Evolutionary conservation across 2,797 vertebrate genomes (phyloP).

Genomic region (Anisognathus igniventris): DNA sequence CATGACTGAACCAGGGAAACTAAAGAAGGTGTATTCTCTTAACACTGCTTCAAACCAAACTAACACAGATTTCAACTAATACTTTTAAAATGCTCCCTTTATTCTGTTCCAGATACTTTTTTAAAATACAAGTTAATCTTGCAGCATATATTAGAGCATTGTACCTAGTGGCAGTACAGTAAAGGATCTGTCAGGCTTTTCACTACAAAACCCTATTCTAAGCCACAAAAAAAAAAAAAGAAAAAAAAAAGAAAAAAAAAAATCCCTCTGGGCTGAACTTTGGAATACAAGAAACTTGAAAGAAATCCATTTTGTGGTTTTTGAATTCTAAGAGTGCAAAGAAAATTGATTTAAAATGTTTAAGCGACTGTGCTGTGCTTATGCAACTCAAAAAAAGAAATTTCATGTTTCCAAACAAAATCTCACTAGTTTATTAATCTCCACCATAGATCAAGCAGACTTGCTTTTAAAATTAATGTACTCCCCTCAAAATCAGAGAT

Average conservation of each 20-base stretch:
- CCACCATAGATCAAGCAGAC: not conserved
- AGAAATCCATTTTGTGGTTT: conserved; percentile 56
- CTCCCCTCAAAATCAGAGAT: not conserved
- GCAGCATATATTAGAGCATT: conserved; percentile 7
- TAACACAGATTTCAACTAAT: conserved; percentile 13
- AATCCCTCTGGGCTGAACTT: conserved; percentile 26
- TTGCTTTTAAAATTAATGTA: not conserved
- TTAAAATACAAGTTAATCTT: conserved; percentile 39
- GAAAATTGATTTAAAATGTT: conserved; percentile 54
- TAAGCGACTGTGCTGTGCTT: not conserved
- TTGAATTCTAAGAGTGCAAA: conserved; percentile 50
- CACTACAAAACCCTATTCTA: conserved; percentile 29
- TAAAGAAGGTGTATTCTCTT: not conserved
- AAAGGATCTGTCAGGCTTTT: conserved; percentile 49
- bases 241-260: not conserved
- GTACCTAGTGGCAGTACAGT: conserved; percentile 1
- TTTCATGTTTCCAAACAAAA: not conserved
- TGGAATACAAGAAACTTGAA: conserved; percentile 47
- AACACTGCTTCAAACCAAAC: not conserved
- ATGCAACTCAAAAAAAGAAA: conserved; percentile 23
- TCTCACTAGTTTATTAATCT: not conserved
- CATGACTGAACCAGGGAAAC: not conserved
- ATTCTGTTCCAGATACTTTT: not conserved
- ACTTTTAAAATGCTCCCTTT: conserved; percentile 9
- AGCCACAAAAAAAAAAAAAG: not conserved